Evolutionary conservation across 37 sponge, comb jelly and placozoan species (phyloP).

Genomic region (Aphrocallistes beatrix): DNA sequence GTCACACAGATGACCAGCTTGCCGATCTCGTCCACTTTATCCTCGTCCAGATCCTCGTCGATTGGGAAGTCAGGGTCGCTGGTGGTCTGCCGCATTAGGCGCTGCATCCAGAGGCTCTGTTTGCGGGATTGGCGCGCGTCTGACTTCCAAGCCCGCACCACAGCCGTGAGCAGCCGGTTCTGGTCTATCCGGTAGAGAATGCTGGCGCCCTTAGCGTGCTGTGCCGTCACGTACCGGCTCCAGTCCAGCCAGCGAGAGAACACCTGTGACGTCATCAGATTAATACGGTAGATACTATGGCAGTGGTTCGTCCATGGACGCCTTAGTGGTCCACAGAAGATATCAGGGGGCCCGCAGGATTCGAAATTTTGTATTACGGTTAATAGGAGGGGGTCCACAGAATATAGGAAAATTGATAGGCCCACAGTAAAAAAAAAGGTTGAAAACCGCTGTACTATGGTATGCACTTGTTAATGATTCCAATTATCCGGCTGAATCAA

Average conservation of each 20-base stretch:
- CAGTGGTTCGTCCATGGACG: too few relatives aligned
- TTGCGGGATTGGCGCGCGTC: neutral
- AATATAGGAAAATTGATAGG: too few relatives aligned
- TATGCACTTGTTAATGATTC: too few relatives aligned
- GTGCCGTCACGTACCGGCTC: neutral
- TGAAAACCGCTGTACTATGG: too few relatives aligned
- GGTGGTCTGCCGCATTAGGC: neutral
- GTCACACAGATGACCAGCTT: neutral
- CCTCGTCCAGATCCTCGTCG: neutral
- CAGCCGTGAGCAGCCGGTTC: neutral
- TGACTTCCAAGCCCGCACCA: neutral
- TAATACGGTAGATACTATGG: neutral
- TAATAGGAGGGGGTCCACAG: too few relatives aligned
- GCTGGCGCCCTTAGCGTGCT: neutral
- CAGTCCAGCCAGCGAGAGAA: neutral
- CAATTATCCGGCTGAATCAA: too few relatives aligned
- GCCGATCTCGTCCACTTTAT: neutral
- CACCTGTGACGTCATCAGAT: neutral
- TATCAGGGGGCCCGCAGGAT: too few relatives aligned
- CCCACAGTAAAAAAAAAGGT: too few relatives aligned
- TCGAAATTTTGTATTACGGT: too few relatives aligned
- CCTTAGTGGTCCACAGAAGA: too few relatives aligned
- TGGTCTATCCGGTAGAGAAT: neutral
- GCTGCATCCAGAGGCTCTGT: neutral
- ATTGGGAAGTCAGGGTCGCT: neutral